A percentile compares a stretch with the other conserved stretches of the same genome.
Conservation (phyloP, 2,797 vertebrate genomes). For the Lindbergichthys nudifrons region DNA sequence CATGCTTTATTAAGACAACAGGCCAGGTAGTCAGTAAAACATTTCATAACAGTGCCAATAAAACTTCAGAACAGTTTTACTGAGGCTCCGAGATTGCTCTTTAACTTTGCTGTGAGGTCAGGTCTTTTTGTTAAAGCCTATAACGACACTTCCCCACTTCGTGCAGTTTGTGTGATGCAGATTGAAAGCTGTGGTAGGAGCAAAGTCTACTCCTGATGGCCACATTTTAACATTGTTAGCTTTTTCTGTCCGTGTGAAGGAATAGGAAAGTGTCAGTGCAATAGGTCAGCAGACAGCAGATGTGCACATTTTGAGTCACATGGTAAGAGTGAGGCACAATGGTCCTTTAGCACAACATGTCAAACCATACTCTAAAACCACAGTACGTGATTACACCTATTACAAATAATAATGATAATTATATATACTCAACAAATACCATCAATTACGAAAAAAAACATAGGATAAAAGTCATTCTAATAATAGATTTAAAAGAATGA, state of each 20-base stretch:
- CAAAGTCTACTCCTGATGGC: conserved; percentile 12
- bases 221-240: background rate
- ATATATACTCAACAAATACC: background rate
- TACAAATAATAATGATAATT: background rate
- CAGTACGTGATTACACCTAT: background rate
- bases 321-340: background rate
- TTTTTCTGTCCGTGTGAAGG: background rate
- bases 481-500: too few species aligned
- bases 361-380: background rate
- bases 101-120: background rate
- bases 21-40: background rate
- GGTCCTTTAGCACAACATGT: background rate
- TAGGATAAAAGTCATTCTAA: background rate
- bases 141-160: conserved; percentile 8
- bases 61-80: background rate
- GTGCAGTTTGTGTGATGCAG: conserved; percentile 6
- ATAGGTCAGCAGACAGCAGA: background rate
- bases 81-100: background rate
- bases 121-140: conserved; percentile 15
- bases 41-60: background rate
- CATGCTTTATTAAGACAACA: background rate
- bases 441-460: background rate
- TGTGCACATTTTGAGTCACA: conserved; percentile 5
- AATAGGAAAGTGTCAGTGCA: background rate
- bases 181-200: background rate